phyloP scores from a whole-genome alignment of 2,888 invertebrate genomes.

The Tholera decimalis region DNA sequence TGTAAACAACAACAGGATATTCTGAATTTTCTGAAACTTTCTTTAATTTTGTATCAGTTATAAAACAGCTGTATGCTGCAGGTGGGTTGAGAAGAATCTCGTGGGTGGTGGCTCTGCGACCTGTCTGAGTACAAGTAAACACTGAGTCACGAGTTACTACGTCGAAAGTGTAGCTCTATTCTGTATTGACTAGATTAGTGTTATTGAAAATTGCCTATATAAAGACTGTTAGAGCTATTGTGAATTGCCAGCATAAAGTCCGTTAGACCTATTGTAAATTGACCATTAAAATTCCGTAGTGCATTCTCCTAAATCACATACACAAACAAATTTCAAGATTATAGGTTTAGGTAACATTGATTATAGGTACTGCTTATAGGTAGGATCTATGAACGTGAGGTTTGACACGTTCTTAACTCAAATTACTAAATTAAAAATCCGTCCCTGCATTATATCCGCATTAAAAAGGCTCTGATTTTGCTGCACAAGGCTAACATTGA shows the following conservation, averaged over 20 bases:
- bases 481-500: too few relatives aligned
- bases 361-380: too few relatives aligned
- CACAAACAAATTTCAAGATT: too few relatives aligned
- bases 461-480: too few relatives aligned
- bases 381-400: too few relatives aligned
- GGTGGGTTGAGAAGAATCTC: conserved; percentile 35
- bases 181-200: background rate
- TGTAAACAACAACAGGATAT: background rate
- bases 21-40: conserved; percentile 16
- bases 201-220: background rate
- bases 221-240: background rate
- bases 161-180: conserved; percentile 21
- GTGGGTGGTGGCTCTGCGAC: conserved; percentile 40
- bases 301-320: too few relatives aligned
- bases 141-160: conserved; percentile 42
- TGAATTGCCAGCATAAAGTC: background rate
- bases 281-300: too few relatives aligned
- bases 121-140: conserved; percentile 26
- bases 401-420: too few relatives aligned
- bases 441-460: too few relatives aligned
- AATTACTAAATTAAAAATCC: too few relatives aligned
- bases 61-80: conserved; percentile 26
- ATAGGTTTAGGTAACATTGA: too few relatives aligned
- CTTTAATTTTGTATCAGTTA: conserved; percentile 15
- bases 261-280: too few relatives aligned